Conservation (phyloP, 2,113 vertebrate species). For the Saccopteryx bilineata region DNA sequence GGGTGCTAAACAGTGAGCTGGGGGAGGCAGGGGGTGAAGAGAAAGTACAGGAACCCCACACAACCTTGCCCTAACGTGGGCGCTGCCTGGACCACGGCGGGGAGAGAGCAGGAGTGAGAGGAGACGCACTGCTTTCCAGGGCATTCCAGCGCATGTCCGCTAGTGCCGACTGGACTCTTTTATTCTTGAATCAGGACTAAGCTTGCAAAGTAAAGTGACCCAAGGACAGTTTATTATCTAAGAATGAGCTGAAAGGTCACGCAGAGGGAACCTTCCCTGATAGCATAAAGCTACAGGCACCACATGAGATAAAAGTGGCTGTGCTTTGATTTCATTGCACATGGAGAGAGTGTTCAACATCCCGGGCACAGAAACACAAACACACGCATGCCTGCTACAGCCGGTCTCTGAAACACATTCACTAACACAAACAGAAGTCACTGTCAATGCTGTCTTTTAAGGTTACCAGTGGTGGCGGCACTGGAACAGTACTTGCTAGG, state of each 20-base stretch:
- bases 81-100: background rate
- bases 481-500: background rate
- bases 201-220: slow-evolving; percentile 25
- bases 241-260: slow-evolving; percentile 33
- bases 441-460: background rate
- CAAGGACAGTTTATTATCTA: background rate
- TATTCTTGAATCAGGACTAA: background rate
- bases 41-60: background rate
- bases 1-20: background rate
- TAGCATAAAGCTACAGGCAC: slow-evolving; percentile 13
- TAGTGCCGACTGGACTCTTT: background rate
- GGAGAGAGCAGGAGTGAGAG: background rate
- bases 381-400: background rate
- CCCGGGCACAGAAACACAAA: background rate
- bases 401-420: slow-evolving; percentile 17
- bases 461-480: background rate
- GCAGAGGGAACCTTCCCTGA: background rate
- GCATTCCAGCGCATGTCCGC: background rate
- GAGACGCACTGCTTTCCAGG: background rate
- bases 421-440: background rate
- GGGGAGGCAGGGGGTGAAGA: background rate
- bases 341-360: background rate
- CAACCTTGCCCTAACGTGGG: background rate
- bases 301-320: slow-evolving; percentile 22
- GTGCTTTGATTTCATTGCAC: slow-evolving; percentile 42